Evolutionary conservation across 2,888 invertebrate genomes (phyloP), one percentile per base, ranked within the genome.

Genomic region (Standfussiana lucernea): DNA sequence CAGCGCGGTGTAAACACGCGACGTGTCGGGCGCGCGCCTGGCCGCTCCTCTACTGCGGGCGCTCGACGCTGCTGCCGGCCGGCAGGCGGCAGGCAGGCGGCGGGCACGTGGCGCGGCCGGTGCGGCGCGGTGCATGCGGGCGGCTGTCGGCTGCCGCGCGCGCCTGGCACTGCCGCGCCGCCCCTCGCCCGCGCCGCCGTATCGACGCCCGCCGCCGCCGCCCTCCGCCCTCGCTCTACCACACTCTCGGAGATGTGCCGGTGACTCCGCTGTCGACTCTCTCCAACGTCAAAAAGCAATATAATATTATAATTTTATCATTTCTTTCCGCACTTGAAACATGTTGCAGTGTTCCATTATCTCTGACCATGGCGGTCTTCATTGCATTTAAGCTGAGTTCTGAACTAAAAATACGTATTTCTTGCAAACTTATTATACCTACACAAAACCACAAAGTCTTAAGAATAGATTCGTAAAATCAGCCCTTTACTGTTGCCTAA

Each of bases 101-200:
- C 50, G 75, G 65, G 86, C 88, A 87, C 88, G 88, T 86, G 89
- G 86, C 87, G 86, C 64, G 64, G 64, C 64, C 84, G 78, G 77
- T 80, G 89, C 86, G 88, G 88, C 88, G 88, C 89, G 89, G 86
- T 69, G 86, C 86, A 77, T 79, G 89, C 85, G 87, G 89, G 90
- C 94, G 93, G 91, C 92, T 92, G 88, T 92, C 92, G 91, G 90
- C 87, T 87, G 91, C 92, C 93, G 93, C 94, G 94, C 95, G 94
- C 95, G 94, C 94, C 95, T 94, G 93, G 93, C 95, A 95, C 95
- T 95, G 95, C 93, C 92, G 75, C 82, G 68, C 83, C 87, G 80
- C 84, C 76, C 71, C 80, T 80, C 82, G 69, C 75, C 75, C 64
- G 64, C 64, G 75, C 10, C 75, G 84, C 81, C 83, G 72, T 85